phyloP scores from a whole-genome alignment of 2,797 vertebrate species.

The Melanotaenia pygmaea region DNA sequence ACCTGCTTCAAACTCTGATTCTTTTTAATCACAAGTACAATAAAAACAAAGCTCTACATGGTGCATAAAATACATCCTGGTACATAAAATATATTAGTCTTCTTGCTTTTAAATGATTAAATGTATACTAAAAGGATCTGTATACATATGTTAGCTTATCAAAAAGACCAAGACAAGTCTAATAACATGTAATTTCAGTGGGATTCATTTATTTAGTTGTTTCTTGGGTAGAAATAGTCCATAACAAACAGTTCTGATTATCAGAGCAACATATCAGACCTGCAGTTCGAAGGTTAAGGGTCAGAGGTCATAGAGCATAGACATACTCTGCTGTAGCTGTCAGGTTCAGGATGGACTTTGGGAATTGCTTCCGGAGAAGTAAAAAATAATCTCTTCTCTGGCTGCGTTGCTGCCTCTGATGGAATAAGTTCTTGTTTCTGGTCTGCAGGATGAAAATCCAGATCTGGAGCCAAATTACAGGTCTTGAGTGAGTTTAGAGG shows the following conservation, averaged over 20 bases:
- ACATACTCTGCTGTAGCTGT: neutral
- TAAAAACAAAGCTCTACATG: neutral
- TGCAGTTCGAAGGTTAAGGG: conserved; percentile 19
- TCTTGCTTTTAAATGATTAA: neutral
- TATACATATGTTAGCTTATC: neutral
- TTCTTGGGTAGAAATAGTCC: neutral
- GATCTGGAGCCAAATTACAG: conserved; percentile 41
- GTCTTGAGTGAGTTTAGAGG: conserved; percentile 27
- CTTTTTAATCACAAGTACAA: no score
- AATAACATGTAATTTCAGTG: neutral
- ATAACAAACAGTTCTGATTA: neutral
- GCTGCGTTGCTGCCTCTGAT: neutral
- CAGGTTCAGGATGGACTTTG: neutral
- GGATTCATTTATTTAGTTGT: neutral
- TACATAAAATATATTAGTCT: neutral
- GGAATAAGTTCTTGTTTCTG: conserved; percentile 8
- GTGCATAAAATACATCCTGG: neutral
- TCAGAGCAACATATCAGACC: neutral
- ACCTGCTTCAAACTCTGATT: neutral
- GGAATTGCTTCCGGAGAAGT: conserved; percentile 14
- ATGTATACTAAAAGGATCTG: neutral
- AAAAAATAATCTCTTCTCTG: conserved; percentile 21
- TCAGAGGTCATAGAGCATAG: conserved; percentile 30
- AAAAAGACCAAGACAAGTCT: neutral
- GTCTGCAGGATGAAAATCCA: conserved; percentile 23